Percentiles rank a stretch among this genome's conserved stretches.
These are phyloP conservation scores for Huso huso DNA, from an alignment of 2,797 vertebrate genomes.

Conservation along the genomic window DNA sequence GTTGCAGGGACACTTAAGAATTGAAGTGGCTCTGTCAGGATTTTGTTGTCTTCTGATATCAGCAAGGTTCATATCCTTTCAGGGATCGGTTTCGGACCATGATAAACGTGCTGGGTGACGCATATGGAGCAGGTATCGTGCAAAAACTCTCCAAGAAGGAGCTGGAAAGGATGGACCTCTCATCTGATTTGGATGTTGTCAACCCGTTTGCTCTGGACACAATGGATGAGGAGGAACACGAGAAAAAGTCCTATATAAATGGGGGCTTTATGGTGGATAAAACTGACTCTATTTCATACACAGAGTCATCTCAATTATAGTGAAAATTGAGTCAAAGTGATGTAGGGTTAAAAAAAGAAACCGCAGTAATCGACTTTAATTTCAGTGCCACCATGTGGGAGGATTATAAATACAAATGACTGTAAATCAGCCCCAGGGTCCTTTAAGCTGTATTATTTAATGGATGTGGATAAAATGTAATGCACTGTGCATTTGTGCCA, in stretches of 20 bases:
- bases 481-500: slow-evolving; percentile 17
- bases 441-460: background rate
- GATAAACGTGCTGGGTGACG: slow-evolving; percentile 70
- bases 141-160: slow-evolving; percentile 68
- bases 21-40: too few species aligned
- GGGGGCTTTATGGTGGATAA: slow-evolving; percentile 66
- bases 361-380: too few species aligned
- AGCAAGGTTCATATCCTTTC: background rate
- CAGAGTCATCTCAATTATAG: slow-evolving; percentile 69
- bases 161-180: slow-evolving; percentile 54
- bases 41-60: too few species aligned
- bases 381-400: too few species aligned
- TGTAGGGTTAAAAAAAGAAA: too few species aligned
- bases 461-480: background rate
- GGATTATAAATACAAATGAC: too few species aligned
- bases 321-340: background rate
- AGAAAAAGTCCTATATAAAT: slow-evolving; percentile 61
- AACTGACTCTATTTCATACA: slow-evolving; percentile 63
- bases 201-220: slow-evolving; percentile 60
- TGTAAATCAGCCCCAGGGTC: too few species aligned
- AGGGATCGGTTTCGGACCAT: slow-evolving; percentile 72
- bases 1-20: too few species aligned
- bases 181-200: slow-evolving; percentile 57
- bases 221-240: slow-evolving; percentile 45
- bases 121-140: slow-evolving; percentile 65